Evolutionary conservation across 2,797 vertebrate species (phyloP).

Genomic region (Hyperoplus immaculatus): DNA sequence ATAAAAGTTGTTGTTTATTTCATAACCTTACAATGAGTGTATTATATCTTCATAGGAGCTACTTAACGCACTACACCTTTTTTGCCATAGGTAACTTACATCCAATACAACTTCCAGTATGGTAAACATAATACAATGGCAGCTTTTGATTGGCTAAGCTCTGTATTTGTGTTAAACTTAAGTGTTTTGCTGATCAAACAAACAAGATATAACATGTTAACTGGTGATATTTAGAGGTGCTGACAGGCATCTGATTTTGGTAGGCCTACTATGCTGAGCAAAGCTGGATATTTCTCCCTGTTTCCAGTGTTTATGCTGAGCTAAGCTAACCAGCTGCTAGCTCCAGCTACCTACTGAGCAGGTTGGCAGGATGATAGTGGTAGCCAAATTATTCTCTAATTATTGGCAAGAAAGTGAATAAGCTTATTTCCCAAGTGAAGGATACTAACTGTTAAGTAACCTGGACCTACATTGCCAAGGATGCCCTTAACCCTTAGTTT

Average conservation of each 20-base stretch:
- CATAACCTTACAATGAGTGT: too few relatives aligned
- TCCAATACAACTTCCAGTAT: too few relatives aligned
- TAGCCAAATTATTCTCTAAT: not conserved
- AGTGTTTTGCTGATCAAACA: not conserved
- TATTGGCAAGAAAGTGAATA: not conserved
- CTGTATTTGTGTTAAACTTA: not conserved
- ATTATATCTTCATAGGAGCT: too few relatives aligned
- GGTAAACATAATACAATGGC: too few relatives aligned
- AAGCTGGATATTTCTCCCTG: not conserved
- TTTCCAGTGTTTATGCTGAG: not conserved
- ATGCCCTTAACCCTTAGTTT: not conserved
- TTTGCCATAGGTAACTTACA: too few relatives aligned
- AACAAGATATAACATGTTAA: not conserved
- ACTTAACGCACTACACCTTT: too few relatives aligned
- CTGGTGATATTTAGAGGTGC: not conserved
- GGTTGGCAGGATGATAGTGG: not conserved
- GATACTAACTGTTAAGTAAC: not conserved
- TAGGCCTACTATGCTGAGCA: not conserved
- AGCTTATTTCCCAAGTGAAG: not conserved
- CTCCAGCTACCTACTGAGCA: not conserved
- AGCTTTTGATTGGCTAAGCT: too few relatives aligned
- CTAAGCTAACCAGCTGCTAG: constrained; percentile 1
- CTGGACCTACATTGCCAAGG: not conserved
- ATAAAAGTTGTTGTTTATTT: too few relatives aligned
- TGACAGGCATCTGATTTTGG: not conserved